Evolutionary conservation across 2,113 vertebrate species (phyloP).

Genomic region (Engystomops pustulosus): DNA sequence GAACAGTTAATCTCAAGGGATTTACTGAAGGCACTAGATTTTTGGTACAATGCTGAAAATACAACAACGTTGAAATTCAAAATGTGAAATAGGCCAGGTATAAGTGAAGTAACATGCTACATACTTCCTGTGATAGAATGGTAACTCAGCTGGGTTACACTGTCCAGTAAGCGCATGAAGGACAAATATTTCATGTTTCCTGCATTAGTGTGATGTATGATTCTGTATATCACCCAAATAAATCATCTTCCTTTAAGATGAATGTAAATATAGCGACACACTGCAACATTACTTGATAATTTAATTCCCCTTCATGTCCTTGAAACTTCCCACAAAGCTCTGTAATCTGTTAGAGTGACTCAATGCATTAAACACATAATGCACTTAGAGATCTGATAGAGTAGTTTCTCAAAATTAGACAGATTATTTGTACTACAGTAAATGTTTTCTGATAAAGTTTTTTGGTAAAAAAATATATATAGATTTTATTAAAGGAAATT

Average conservation of each 20-base stretch:
- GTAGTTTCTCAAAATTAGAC: conserved; percentile 65
- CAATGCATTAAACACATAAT: conserved; percentile 62
- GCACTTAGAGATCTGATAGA: conserved; percentile 48
- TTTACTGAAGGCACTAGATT: not conserved
- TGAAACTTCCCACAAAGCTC: conserved; percentile 70
- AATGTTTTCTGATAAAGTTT: not conserved
- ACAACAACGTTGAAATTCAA: conserved; percentile 53
- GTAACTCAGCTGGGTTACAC: conserved; percentile 58
- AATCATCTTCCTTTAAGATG: conserved; percentile 69
- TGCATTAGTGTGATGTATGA: conserved; percentile 67
- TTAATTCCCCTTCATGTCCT: conserved; percentile 73
- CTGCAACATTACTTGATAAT: conserved; percentile 66
- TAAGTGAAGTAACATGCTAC: conserved; percentile 52
- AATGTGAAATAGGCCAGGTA: conserved; percentile 57
- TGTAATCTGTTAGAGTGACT: conserved; percentile 65
- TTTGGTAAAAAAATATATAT: not conserved
- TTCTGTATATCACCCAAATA: conserved; percentile 61
- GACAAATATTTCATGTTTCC: conserved; percentile 68
- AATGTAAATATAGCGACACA: conserved; percentile 73
- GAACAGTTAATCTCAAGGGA: not conserved
- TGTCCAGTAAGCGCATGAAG: conserved; percentile 68
- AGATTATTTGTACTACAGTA: conserved; percentile 37
- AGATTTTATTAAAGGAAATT: too few relatives aligned
- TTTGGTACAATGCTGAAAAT: conserved; percentile 11
- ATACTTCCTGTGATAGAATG: conserved; percentile 62